Evolutionary conservation across 2,113 vertebrate genomes (phyloP).

Genomic region (Megaceryle maxima): DNA sequence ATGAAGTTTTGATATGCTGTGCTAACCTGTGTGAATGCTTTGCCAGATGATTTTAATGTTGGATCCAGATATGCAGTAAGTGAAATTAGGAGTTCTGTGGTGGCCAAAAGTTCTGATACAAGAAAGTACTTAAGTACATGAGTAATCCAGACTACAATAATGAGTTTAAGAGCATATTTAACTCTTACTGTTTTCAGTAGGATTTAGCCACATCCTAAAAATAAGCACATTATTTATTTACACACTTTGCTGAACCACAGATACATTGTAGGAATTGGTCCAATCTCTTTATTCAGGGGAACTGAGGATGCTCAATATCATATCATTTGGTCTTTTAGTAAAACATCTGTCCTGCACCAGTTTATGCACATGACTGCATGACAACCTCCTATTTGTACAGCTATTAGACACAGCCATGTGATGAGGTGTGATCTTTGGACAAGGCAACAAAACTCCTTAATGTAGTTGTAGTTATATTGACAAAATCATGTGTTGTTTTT

Average conservation of each 20-base stretch:
- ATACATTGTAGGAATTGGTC: neutral
- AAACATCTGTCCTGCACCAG: neutral
- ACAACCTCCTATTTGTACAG: neutral
- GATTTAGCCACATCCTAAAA: neutral
- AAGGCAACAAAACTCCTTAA: neutral
- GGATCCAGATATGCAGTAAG: neutral
- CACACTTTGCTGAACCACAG: neutral
- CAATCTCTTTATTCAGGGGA: neutral
- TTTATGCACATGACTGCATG: neutral
- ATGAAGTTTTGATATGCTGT: neutral
- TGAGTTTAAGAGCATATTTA: neutral
- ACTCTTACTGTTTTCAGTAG: neutral
- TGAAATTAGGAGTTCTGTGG: neutral
- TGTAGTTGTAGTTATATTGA: neutral
- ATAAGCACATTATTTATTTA: neutral
- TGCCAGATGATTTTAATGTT: neutral
- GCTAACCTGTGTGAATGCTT: neutral
- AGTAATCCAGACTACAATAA: neutral
- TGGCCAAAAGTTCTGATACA: neutral
- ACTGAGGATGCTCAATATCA: neutral
- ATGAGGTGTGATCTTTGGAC: neutral
- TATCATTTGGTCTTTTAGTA: neutral
- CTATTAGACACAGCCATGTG: neutral
- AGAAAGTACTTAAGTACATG: neutral
- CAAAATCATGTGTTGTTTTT: accelerated